Evolutionary conservation across 2,888 invertebrate species (phyloP), one percentile per base, ranked within the genome.

Genomic region (Oscheius sp.): DNA sequence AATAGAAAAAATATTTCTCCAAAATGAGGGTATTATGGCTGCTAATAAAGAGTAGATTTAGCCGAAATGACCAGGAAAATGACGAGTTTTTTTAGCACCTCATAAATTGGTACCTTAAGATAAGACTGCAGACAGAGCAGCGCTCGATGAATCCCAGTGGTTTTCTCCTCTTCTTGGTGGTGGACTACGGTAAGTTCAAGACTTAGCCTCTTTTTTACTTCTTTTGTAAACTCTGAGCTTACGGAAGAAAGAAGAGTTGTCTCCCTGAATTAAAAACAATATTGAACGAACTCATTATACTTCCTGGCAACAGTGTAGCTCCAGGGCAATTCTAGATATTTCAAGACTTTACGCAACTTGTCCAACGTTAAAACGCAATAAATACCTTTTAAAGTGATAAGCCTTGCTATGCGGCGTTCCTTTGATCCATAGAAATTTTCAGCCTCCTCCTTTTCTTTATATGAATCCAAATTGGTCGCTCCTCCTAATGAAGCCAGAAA

Each of bases 301-400:
- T n/a, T n/a, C n/a, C n/a, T n/a, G n/a, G n/a, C n/a, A n/a, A n/a
- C n/a, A n/a, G n/a, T n/a, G n/a, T n/a, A n/a, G n/a, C n/a, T n/a
- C n/a, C n/a, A n/a, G n/a, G n/a, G n/a, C n/a, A n/a, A n/a, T n/a
- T n/a, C n/a, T n/a, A n/a, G n/a, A n/a, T n/a, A n/a, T n/a, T n/a
- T n/a, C n/a, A 4, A 12, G 3, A 10, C 29, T 55, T 45, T 39
- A 45, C 61, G 61, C 61, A 29, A 15, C 17, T 42, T 27, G 61
- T 42, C 45, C 45, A 61, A 61, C 61, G 61, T 42, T 45, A 42
- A 61, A 27, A 6, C 29, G 29, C 27, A 42, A 61, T 61, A 61
- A 61, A 61, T 39, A 6, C 10, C n/a, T 52, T n/a, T 1, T 23
- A 25, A 15, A 52, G 27, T 3, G 61, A 42, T 61, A 45, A 61